These are phyloP conservation scores for Protula sp. DNA, from an alignment of 2,888 invertebrate genomes.

Conservation along the genomic window DNA sequence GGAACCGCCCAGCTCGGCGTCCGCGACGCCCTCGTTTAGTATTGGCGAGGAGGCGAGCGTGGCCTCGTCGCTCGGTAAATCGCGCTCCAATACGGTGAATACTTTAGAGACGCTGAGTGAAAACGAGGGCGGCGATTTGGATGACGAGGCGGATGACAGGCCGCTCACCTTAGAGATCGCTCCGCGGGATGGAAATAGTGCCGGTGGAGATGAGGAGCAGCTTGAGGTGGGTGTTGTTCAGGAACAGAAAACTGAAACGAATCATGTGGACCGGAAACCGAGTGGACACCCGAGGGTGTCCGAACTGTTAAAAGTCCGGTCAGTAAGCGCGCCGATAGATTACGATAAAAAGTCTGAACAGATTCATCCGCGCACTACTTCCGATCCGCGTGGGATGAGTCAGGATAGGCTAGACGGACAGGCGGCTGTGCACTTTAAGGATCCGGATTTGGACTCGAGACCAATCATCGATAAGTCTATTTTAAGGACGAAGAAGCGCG, in stretches of 20 bases:
- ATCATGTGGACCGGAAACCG: not conserved
- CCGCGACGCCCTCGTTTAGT: not conserved
- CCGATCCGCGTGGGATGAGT: not conserved
- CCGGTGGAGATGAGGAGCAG: not conserved
- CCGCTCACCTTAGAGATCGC: no score
- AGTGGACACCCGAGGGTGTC: not conserved
- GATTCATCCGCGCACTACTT: not conserved
- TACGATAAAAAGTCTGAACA: not conserved
- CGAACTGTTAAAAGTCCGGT: not conserved
- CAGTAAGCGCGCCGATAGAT: not conserved
- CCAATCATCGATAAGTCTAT: no score
- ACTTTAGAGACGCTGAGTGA: not conserved
- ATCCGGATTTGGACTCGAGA: not conserved
- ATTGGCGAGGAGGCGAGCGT: not conserved
- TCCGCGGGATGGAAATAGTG: not conserved
- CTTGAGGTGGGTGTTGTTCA: no score
- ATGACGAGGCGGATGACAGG: not conserved
- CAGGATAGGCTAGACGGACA: not conserved
- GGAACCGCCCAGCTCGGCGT: not conserved
- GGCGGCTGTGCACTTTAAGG: not conserved
- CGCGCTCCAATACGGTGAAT: not conserved
- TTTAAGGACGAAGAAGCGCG: not conserved
- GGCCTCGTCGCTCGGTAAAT: not conserved
- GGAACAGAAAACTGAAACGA: no score
- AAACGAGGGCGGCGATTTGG: not conserved